Base-by-base conservation (phyloP, 2,113 vertebrate species). In the Falco punctatus region DNA sequence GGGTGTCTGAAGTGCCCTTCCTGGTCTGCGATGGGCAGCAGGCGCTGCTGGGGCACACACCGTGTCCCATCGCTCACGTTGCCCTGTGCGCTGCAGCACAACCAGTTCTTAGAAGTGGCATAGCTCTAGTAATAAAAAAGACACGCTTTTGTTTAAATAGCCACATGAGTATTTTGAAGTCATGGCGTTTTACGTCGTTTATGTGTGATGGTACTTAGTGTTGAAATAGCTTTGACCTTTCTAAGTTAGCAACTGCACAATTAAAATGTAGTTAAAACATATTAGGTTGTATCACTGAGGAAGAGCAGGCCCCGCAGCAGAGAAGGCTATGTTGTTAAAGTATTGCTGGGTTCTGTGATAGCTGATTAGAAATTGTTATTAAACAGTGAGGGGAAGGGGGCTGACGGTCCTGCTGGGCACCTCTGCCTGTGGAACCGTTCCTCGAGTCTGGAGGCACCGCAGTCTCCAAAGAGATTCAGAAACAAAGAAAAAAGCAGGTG, bases 21-120 rank as follows among this genome's bases (percentile, higher is more conserved):
- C 33, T 30, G 0, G 0, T 4, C 54, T 3, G 27, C 49, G 3
- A 10, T 27, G 35, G 59, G 24, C 3, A 4, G 35, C 54, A 6
- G 38, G 22, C 1, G 8, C 20, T 35, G 51, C 58, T 16, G 48
- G 20, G 19, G 38, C 2, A 0, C 46, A 2, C 21, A 0, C 15
- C 0, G 30, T 42, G 32, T 22, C 42, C 2, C 2, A 14, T 32
- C 5, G 0, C 51, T 52, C 10, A 12, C 24, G 73, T 35, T 17
- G 46, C 2, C 27, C 27, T 4, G 32, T 18, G 10, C 33, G 14
- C 64, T 46, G 52, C 35, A 71, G 22, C 84, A 78, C 5, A 0
- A 62, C 23, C 16, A 7, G 19, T 13, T 91, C 62, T 61, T 52
- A 66, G 82, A 49, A 33, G 52, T 58, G 35, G 8, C 27, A 8